These are phyloP conservation scores for Aphidius colemani DNA, from an alignment of 2,888 invertebrate genomes.

Conservation along the genomic window DNA sequence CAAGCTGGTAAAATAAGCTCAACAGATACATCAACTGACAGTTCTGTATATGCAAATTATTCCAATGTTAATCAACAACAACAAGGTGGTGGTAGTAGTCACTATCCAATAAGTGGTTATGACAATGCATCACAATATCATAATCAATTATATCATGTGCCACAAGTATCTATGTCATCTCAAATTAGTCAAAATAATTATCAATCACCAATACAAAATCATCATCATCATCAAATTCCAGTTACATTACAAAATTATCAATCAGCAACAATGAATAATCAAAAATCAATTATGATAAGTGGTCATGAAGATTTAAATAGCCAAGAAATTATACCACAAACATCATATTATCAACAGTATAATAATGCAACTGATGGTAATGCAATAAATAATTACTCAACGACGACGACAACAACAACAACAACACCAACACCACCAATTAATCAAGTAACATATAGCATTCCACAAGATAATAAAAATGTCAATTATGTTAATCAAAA, in stretches of 20 bases:
- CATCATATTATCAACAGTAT: too few relatives aligned
- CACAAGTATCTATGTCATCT: slow-evolving; percentile 3
- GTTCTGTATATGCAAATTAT: slow-evolving; percentile 37
- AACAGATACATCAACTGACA: slow-evolving; percentile 37
- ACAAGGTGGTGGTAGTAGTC: neutral
- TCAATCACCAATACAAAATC: slow-evolving; percentile 28
- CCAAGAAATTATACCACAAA: too few relatives aligned
- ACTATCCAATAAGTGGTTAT: slow-evolving; percentile 9
- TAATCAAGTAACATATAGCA: neutral
- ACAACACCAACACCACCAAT: neutral
- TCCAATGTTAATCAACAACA: neutral
- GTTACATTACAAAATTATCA: slow-evolving; percentile 23
- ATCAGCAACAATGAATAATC: slow-evolving; percentile 8
- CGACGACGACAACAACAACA: neutral
- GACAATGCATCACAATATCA: slow-evolving; percentile 9
- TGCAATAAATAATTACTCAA: neutral
- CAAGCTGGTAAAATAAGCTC: slow-evolving; percentile 35
- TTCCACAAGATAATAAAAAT: slow-evolving; percentile 10
- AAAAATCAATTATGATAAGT: slow-evolving; percentile 15
- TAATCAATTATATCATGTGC: neutral
- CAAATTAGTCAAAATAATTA: slow-evolving; percentile 19
- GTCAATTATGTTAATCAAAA: slow-evolving; percentile 1
- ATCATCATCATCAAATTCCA: slow-evolving; percentile 20
- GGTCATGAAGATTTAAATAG: neutral
- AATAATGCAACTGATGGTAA: neutral